Conservation (phyloP, 2,113 vertebrate genomes). For the Oenanthe oenanthe region DNA sequence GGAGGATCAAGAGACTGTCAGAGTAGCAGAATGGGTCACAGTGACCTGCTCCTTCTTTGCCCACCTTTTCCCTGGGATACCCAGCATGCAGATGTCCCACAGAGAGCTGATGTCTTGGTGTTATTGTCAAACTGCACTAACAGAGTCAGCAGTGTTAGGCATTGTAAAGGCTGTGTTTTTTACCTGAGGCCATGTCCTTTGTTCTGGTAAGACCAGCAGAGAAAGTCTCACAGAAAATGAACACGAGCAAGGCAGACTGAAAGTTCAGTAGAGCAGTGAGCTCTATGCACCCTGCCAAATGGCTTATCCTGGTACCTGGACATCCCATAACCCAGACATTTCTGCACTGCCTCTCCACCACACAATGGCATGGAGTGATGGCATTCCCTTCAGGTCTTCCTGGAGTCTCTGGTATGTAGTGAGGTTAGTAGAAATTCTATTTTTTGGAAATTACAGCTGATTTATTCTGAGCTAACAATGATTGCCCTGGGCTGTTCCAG, state of each 20-base stretch:
- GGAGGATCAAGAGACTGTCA: not conserved
- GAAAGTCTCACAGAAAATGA: not conserved
- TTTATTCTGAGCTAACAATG: not conserved
- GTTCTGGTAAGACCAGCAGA: not conserved
- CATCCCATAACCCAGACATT: not conserved
- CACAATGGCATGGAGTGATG: fast-evolving
- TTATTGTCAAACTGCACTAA: not conserved
- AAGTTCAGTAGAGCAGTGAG: not conserved
- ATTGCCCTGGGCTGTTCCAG: not conserved
- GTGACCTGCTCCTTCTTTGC: not conserved
- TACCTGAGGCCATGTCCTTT: not conserved
- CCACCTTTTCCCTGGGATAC: not conserved
- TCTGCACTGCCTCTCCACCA: not conserved
- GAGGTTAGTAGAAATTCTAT: not conserved
- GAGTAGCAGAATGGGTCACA: not conserved
- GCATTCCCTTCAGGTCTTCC: not conserved
- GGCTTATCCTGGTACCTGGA: not conserved
- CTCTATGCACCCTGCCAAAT: not conserved
- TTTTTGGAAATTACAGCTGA: not conserved
- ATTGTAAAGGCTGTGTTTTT: not conserved
- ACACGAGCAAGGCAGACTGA: not conserved
- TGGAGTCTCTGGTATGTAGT: not conserved
- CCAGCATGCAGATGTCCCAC: not conserved
- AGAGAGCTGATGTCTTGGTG: not conserved
- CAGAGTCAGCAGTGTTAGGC: not conserved